Evolutionary conservation across 2,888 invertebrate species (phyloP), one percentile per base, ranked within the genome.

Genomic region (Eupithecia insigniata): DNA sequence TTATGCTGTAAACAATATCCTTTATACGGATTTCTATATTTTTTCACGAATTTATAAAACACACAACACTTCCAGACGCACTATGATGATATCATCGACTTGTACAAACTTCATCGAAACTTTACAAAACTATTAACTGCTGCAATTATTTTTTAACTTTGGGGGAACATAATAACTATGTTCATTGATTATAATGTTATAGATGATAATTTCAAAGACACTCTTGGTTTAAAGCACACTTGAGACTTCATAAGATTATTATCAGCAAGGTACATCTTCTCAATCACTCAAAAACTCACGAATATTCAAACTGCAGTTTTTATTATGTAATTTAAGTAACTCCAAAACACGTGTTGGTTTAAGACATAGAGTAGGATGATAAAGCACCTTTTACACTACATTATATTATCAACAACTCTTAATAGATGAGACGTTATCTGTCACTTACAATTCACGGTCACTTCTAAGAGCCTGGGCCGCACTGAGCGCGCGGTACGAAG

Each of bases 401-500:
- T 18, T 55, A 26, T 18, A 16, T 12, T 60, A 18, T 18, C 26
- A 55, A 18, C 51, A 51, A 55, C 55, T 22, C 12, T 26, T 55
- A 55, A 51, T 55, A 26, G 36, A 39, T 64, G 36, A 22, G n/a
- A 10, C 12, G 12, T 34, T n/a, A 39, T 34, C 34, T 36, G 64
- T 39, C 70, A 73, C 75, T 72, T 73, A 76, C 73, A 64, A 58
- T 66, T 71, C 69, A 71, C 75, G 70, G 75, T 75, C 68, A 72
- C 75, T 69, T 62, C 61, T 64, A 73, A 66, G 62, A 66, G 65
- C 66, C 30, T 62, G 60, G 69, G 43, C 22, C 16, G 67, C 60
- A 91, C 89, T 92, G 92, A 87, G 92, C 92, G 88, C 78, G 90
- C 89, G 91, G 86, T 82, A 70, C 66, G 79, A 70, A 71, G 74